Percentiles rank a stretch among this genome's conserved stretches.
Evolutionary conservation across 2,888 invertebrate genomes (phyloP).

Genomic region (Brachyptera risi): DNA sequence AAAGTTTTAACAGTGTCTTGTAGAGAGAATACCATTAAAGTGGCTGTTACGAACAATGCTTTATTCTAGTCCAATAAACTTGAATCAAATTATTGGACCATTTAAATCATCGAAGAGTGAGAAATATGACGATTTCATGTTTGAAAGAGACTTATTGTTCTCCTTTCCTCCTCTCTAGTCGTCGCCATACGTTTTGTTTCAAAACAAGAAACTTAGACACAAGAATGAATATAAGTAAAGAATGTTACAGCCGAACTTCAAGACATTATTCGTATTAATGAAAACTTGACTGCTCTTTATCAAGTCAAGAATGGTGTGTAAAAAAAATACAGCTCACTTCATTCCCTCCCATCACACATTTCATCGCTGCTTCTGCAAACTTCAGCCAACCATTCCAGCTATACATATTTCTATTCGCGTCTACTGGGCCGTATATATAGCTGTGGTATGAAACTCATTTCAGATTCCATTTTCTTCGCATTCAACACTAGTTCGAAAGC

Average conservation of each 20-base stretch:
- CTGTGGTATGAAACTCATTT: conserved; percentile 14
- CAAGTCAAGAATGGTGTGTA: background rate
- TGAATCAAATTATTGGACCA: background rate
- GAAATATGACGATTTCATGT: background rate
- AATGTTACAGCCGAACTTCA: background rate
- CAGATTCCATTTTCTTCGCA: conserved; percentile 17
- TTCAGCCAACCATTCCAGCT: background rate
- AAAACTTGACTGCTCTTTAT: background rate
- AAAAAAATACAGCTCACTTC: no score
- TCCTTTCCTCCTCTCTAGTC: background rate
- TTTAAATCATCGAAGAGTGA: background rate
- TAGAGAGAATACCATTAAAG: no score
- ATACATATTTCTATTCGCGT: background rate
- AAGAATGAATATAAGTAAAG: background rate
- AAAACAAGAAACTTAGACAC: no score
- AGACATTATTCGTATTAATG: background rate
- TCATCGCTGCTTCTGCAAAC: background rate
- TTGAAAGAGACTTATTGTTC: background rate
- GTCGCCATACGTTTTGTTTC: background rate
- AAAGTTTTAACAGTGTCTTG: no score
- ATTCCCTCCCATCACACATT: no score
- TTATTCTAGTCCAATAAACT: no score
- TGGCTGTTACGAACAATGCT: no score
- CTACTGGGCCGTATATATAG: background rate
- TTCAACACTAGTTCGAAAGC: conserved; percentile 15